These are phyloP conservation scores for Columbina picui DNA, from an alignment of 2,113 vertebrate species.

Conservation along the genomic window DNA sequence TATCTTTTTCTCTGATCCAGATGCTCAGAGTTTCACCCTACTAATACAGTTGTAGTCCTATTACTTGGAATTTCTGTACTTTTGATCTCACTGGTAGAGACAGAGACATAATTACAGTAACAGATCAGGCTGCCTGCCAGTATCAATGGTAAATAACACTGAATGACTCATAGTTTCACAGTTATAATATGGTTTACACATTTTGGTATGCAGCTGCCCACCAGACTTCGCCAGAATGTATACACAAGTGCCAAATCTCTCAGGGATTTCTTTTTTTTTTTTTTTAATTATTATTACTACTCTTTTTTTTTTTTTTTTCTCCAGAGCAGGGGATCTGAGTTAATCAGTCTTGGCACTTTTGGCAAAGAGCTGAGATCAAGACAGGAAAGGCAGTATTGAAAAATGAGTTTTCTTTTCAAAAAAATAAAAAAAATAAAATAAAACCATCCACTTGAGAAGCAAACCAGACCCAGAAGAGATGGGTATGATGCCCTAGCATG, in stretches of 20 bases:
- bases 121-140: constrained; percentile 60
- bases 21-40: constrained; percentile 50
- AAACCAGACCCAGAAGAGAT: fast-evolving
- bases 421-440: neutral
- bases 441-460: neutral
- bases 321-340: neutral
- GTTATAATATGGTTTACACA: constrained; percentile 59
- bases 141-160: constrained; percentile 71
- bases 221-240: constrained; percentile 43
- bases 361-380: neutral
- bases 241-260: neutral
- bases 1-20: constrained; percentile 55
- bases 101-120: constrained; percentile 68
- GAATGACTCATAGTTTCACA: constrained; percentile 68
- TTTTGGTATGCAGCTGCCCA: constrained; percentile 67
- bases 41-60: constrained; percentile 60
- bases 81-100: constrained; percentile 69
- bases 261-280: neutral
- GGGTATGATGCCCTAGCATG: neutral
- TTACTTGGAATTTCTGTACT: constrained; percentile 69
- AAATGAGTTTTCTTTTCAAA: neutral
- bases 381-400: neutral
- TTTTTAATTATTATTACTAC: neutral
- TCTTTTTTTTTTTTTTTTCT: too few relatives aligned
- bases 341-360: neutral